A percentile compares a stretch with the other conserved stretches of the same genome.
These are phyloP conservation scores for Acanthopagrus latus DNA, from an alignment of 2,797 vertebrate genomes.

Conservation along the genomic window DNA sequence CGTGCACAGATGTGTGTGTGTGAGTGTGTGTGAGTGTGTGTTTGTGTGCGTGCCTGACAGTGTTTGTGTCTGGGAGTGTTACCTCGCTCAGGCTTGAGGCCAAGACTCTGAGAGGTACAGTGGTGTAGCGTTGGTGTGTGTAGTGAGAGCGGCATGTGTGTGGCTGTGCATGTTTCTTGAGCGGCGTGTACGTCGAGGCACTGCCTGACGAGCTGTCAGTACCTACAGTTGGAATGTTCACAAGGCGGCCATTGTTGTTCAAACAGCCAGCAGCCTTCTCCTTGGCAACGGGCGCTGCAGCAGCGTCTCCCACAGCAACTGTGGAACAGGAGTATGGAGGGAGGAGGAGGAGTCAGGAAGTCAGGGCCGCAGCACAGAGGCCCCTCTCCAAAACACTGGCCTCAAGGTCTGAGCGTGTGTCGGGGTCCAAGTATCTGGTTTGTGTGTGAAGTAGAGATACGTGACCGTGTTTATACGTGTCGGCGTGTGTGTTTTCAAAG, in stretches of 20 bases:
- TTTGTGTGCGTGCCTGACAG: conserved; percentile 18
- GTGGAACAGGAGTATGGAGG: conserved; percentile 85
- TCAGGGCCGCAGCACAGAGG: conserved; percentile 86
- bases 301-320: conserved; percentile 90
- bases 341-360: conserved; percentile 87
- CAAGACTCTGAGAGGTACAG: conserved; percentile 69
- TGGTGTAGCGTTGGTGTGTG: conserved; percentile 56
- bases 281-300: conserved; percentile 89
- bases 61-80: conserved; percentile 68
- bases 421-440: conserved; percentile 74
- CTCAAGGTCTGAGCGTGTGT: conserved; percentile 83
- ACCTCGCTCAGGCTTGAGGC: conserved; percentile 72
- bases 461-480: conserved; percentile 47
- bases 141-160: conserved; percentile 41
- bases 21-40: conserved; percentile 57
- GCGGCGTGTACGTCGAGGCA: conserved; percentile 65
- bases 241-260: conserved; percentile 91
- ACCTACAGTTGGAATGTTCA: conserved; percentile 88
- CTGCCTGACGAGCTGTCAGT: conserved; percentile 83
- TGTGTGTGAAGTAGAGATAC: conserved; percentile 64
- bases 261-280: conserved; percentile 89
- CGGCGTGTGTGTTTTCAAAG: conserved; percentile 50
- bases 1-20: conserved; percentile 71
- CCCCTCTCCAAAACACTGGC: conserved; percentile 85
- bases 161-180: conserved; percentile 22